A percentile compares a stretch with the other conserved stretches of the same genome.
These are phyloP conservation scores for Zaprionus inermis DNA, from an alignment of 1,140 invertebrate genomes.

Conservation along the genomic window DNA sequence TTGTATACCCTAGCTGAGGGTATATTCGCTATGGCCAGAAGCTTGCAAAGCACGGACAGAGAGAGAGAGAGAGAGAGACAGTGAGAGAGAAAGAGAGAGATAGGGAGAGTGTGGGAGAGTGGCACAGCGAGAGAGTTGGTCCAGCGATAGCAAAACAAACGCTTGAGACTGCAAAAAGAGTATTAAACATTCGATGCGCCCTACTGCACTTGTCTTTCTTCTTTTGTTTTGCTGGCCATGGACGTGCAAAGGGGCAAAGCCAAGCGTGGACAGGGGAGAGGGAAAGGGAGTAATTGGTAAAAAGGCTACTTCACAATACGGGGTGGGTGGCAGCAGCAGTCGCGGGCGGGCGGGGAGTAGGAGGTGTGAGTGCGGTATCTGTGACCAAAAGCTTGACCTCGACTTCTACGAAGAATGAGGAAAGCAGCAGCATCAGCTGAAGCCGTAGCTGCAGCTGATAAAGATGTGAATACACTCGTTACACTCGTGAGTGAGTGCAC, in stretches of 20 bases:
- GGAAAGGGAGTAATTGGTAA: constrained; percentile 2
- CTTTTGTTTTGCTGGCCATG: constrained; percentile 52
- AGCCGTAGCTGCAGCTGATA: background rate
- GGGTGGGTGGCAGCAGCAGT: background rate
- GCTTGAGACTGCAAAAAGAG: background rate
- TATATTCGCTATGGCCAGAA: no score
- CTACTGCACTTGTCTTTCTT: background rate
- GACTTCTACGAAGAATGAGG: constrained; percentile 19
- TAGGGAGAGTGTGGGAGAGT: no score
- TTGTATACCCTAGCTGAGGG: background rate
- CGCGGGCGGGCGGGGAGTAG: background rate
- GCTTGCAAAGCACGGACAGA: no score
- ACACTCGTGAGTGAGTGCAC: background rate
- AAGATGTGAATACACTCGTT: background rate
- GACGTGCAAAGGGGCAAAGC: constrained; percentile 51
- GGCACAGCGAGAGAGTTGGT: no score
- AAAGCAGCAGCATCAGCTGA: background rate
- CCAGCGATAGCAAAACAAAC: no score
- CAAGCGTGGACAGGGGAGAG: background rate
- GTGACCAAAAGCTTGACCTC: constrained; percentile 40
- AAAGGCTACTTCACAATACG: constrained; percentile 3
- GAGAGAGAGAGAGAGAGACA: no score
- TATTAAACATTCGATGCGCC: background rate
- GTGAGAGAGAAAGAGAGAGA: no score
- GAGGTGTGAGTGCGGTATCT: background rate